Evolutionary conservation across 1,140 invertebrate species (phyloP).

Genomic region (Drosophila carrolli): DNA sequence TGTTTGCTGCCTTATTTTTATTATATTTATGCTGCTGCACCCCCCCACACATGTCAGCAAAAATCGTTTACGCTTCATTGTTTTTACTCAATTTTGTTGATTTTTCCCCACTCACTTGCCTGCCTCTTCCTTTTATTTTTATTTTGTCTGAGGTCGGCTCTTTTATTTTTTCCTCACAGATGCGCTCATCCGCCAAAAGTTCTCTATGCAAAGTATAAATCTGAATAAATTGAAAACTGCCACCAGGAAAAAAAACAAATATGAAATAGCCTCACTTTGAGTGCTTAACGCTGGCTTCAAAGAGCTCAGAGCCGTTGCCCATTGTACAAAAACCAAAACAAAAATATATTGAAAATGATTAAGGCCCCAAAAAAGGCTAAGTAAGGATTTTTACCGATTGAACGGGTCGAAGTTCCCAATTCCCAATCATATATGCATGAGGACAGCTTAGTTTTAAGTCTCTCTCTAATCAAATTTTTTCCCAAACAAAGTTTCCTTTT

Average conservation of each 20-base stretch:
- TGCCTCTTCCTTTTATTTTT: constrained; percentile 14
- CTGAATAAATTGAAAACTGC: constrained; percentile 65
- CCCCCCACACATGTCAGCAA: constrained; percentile 69
- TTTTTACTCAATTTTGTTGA: constrained; percentile 79
- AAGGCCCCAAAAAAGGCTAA: constrained; percentile 46
- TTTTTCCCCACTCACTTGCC: constrained; percentile 49
- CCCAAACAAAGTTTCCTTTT: constrained; percentile 42
- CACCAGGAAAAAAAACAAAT: constrained; percentile 36
- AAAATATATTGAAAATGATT: constrained; percentile 58
- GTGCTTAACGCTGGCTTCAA: constrained; percentile 56
- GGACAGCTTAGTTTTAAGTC: constrained; percentile 62
- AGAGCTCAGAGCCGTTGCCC: constrained; percentile 31
- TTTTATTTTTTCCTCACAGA: constrained; percentile 34
- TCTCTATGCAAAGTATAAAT: constrained; percentile 39
- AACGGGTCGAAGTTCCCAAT: constrained; percentile 33
- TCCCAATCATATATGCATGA: constrained; percentile 43
- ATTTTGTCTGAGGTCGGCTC: constrained; percentile 36
- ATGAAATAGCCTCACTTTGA: constrained; percentile 52
- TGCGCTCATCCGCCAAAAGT: constrained; percentile 29
- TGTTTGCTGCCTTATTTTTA: constrained; percentile 74
- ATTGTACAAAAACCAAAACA: constrained; percentile 24
- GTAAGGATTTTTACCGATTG: constrained; percentile 53
- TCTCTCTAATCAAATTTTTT: constrained; percentile 65
- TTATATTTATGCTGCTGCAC: constrained; percentile 58
- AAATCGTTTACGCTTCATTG: constrained; percentile 82